A percentile compares a stretch with the other conserved stretches of the same genome.
Evolutionary conservation across 92 coral and sea anemone genomes (phyloP).

Genomic region (Chrysogorgia sp.): DNA sequence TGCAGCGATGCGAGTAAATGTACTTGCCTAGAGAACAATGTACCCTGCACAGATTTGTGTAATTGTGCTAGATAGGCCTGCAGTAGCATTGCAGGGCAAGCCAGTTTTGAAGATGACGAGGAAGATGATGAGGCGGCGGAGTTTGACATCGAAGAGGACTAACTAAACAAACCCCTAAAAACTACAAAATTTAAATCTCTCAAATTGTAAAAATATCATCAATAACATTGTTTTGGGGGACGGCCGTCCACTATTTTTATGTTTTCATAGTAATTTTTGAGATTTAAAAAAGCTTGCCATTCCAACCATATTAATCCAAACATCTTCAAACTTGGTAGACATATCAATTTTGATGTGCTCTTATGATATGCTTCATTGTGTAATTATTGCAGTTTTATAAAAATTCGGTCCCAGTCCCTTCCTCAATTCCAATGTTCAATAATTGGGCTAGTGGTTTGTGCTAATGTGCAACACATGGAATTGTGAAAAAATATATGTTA

Average conservation of each 20-base stretch:
- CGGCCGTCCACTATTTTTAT: slow-evolving; percentile 7
- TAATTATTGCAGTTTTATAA: not conserved
- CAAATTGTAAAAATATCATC: too few species aligned
- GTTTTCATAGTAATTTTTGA: slow-evolving; percentile 20
- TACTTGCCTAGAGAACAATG: slow-evolving; percentile 18
- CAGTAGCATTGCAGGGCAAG: slow-evolving; percentile 26
- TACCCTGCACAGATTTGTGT: slow-evolving; percentile 11
- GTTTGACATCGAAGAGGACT: slow-evolving; percentile 16
- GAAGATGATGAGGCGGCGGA: slow-evolving; percentile 12
- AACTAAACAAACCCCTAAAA: slow-evolving; percentile 19
- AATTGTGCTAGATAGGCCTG: slow-evolving; percentile 17
- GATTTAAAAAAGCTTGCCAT: slow-evolving; percentile 26
- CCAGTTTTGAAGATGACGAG: slow-evolving; percentile 28
- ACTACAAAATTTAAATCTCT: slow-evolving; percentile 2
- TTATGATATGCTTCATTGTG: slow-evolving; percentile 23
- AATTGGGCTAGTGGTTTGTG: slow-evolving; percentile 19
- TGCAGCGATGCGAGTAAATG: slow-evolving; percentile 58
- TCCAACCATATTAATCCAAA: slow-evolving; percentile 11
- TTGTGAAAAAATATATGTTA: slow-evolving; percentile 26
- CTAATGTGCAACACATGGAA: slow-evolving; percentile 21
- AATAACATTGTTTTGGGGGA: slow-evolving; percentile 15
- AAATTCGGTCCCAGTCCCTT: slow-evolving; percentile 29
- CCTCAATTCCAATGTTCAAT: slow-evolving; percentile 25
- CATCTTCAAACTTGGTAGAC: slow-evolving; percentile 22
- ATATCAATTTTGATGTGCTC: slow-evolving; percentile 16